phyloP scores from a whole-genome alignment of 2,113 vertebrate species.

The Thamnaconus septentrionalis region DNA sequence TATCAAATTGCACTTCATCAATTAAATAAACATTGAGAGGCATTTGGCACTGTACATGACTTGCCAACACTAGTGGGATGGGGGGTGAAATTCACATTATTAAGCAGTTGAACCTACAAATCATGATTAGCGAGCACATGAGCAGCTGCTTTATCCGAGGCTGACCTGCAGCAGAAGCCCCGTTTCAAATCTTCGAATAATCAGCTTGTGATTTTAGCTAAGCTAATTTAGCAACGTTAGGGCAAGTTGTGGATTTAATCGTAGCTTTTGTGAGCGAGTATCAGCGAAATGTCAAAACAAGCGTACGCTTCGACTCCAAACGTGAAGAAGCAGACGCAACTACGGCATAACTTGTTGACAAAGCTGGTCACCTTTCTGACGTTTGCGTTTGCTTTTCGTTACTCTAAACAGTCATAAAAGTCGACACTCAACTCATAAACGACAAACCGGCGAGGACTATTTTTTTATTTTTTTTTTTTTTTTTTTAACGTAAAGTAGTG shows the following conservation, averaged over 20 bases:
- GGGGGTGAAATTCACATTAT: background rate
- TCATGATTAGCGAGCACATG: background rate
- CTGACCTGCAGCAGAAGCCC: background rate
- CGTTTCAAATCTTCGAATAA: conserved; percentile 10
- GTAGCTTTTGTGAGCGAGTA: background rate
- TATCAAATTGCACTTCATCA: too few relatives aligned
- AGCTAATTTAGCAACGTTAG: conserved; percentile 2
- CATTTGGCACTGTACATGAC: background rate
- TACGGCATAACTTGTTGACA: too few relatives aligned
- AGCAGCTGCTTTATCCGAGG: background rate
- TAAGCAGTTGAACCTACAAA: background rate
- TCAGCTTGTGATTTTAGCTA: background rate
- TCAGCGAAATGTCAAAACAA: too few relatives aligned
- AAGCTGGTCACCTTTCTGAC: too few relatives aligned
- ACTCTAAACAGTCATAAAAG: too few relatives aligned
- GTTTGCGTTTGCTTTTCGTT: too few relatives aligned
- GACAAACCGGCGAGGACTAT: too few relatives aligned
- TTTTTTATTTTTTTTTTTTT: background rate
- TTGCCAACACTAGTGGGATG: background rate
- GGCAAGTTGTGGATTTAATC: background rate
- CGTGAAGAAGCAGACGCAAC: too few relatives aligned
- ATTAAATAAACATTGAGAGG: background rate
- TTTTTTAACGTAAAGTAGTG: background rate
- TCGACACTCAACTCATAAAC: too few relatives aligned
- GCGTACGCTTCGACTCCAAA: too few relatives aligned